A percentile compares a stretch with the other conserved stretches of the same genome.
phyloP scores from a whole-genome alignment of 2,888 invertebrate species.

The Tineola bisselliella region DNA sequence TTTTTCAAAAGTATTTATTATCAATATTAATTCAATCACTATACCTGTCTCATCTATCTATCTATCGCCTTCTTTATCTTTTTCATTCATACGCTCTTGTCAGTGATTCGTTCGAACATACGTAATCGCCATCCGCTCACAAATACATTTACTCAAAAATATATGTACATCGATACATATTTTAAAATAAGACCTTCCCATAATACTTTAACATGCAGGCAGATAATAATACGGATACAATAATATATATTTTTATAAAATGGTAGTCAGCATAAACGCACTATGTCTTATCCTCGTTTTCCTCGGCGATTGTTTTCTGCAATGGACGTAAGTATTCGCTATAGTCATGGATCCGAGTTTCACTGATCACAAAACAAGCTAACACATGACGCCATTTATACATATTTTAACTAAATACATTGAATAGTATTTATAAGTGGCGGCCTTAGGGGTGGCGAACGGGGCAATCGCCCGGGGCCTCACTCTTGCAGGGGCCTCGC shows the following conservation, averaged over 20 bases:
- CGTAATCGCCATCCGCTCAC: background rate
- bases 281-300: constrained; percentile 57
- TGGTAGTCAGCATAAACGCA: background rate
- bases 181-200: background rate
- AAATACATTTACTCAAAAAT: background rate
- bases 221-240: too few species aligned
- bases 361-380: constrained; percentile 28
- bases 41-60: too few species aligned
- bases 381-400: constrained; percentile 53
- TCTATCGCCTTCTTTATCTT: too few species aligned
- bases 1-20: too few species aligned
- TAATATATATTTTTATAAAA: constrained; percentile 15
- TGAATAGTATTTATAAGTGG: too few species aligned
- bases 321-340: constrained; percentile 39
- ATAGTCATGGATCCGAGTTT: background rate
- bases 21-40: too few species aligned
- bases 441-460: too few species aligned
- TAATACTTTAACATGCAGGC: background rate
- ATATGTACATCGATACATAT: background rate
- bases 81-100: too few species aligned
- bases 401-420: constrained; percentile 31
- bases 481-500: too few species aligned
- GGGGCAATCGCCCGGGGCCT: too few species aligned
- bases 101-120: background rate
- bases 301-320: constrained; percentile 59